These are phyloP conservation scores for Zaprionus ornatus DNA, from an alignment of 1,140 invertebrate genomes.

Conservation along the genomic window DNA sequence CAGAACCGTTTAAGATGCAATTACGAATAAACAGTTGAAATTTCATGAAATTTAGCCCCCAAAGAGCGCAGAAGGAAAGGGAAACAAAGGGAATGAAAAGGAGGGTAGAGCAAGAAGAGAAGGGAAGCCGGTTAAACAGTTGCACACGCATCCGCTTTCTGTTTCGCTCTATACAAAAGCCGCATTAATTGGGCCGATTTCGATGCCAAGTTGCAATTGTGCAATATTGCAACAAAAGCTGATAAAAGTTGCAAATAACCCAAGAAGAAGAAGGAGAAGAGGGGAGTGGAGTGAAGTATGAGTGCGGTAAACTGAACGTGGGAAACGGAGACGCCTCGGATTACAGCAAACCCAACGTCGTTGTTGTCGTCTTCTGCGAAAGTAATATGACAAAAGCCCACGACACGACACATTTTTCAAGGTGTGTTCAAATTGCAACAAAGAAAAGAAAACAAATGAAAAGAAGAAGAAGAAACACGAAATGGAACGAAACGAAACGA, in stretches of 20 bases:
- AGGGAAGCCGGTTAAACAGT: constrained; percentile 20
- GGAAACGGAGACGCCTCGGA: constrained; percentile 74
- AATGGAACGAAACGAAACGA: neutral
- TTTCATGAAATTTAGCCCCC: constrained; percentile 55
- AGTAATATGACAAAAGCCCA: constrained; percentile 45
- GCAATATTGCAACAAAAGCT: constrained; percentile 24
- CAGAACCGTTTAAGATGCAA: constrained; percentile 61
- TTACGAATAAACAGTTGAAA: constrained; percentile 39
- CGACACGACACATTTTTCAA: constrained; percentile 52
- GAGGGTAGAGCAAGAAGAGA: neutral
- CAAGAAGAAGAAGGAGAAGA: constrained; percentile 19
- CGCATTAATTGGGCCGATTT: constrained; percentile 40
- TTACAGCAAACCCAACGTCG: constrained; percentile 40
- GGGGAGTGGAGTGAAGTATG: neutral
- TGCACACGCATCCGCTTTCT: constrained; percentile 23
- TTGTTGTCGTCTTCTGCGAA: neutral
- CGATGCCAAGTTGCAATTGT: constrained; percentile 21
- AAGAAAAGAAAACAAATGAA: constrained; percentile 35
- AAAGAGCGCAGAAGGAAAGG: constrained; percentile 5
- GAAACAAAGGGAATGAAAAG: neutral
- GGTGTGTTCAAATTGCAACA: constrained; percentile 69
- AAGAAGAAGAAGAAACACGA: constrained; percentile 12
- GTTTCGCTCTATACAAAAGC: constrained; percentile 24
- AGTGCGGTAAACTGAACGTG: constrained; percentile 40
- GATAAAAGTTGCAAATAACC: constrained; percentile 55